These are phyloP conservation scores for Drosophila teissieri DNA, from an alignment of 1,140 invertebrate species.

Conservation along the genomic window DNA sequence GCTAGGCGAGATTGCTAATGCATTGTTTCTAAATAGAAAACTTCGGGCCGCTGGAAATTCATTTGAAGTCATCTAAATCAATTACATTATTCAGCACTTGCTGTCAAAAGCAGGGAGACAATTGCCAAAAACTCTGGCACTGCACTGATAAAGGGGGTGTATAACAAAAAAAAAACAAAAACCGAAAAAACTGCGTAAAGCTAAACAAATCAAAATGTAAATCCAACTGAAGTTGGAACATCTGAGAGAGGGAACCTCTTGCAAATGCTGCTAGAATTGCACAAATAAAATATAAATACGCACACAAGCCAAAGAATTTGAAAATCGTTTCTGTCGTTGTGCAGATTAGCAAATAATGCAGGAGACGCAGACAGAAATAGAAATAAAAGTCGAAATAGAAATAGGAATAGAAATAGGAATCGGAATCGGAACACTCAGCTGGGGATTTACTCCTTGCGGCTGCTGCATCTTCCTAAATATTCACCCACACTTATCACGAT, in stretches of 20 bases:
- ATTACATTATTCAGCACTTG: constrained; percentile 50
- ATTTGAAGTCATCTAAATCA: constrained; percentile 61
- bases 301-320: constrained; percentile 51
- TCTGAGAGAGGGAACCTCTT: background rate
- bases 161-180: background rate
- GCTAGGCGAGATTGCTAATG: constrained; percentile 60
- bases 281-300: constrained; percentile 59
- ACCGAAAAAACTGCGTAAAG: constrained; percentile 30
- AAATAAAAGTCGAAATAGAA: constrained; percentile 6
- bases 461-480: constrained; percentile 7
- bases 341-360: constrained; percentile 59
- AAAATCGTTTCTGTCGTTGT: constrained; percentile 51
- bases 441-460: constrained; percentile 25
- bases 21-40: constrained; percentile 51
- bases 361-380: constrained; percentile 37
- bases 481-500: background rate
- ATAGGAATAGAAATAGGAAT: constrained; percentile 6
- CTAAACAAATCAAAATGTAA: constrained; percentile 54
- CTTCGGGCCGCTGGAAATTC: constrained; percentile 38
- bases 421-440: constrained; percentile 11
- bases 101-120: constrained; percentile 26
- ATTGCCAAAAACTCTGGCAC: constrained; percentile 7
- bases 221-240: constrained; percentile 15
- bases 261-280: constrained; percentile 45
- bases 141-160: constrained; percentile 3